These are phyloP conservation scores for Hycleus phaleratus DNA, from an alignment of 1,140 invertebrate species.

Conservation along the genomic window DNA sequence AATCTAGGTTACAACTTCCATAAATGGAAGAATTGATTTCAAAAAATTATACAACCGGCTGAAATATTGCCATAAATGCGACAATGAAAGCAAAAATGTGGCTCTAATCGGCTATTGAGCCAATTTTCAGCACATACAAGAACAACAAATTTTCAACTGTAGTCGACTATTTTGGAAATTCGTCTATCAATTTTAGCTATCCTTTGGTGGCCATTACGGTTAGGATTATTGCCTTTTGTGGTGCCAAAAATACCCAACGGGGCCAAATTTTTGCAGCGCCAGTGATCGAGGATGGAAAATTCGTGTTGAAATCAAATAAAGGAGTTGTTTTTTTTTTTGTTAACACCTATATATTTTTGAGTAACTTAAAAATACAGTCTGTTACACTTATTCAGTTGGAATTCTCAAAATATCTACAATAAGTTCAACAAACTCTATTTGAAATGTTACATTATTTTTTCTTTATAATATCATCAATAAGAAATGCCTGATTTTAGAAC, in stretches of 20 bases:
- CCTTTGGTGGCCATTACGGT: neutral
- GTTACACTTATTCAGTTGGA: slow-evolving; percentile 12
- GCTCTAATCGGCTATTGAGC: too few species aligned
- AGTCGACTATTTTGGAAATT: neutral
- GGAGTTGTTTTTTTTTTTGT: neutral
- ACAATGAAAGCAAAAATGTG: too few species aligned
- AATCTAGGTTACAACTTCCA: too few species aligned
- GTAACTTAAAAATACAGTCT: slow-evolving; percentile 23
- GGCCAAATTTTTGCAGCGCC: too few species aligned
- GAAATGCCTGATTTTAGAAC: slow-evolving; percentile 15
- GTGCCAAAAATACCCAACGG: too few species aligned
- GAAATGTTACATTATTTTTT: slow-evolving; percentile 11
- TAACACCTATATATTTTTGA: slow-evolving; percentile 30
- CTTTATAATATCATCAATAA: neutral
- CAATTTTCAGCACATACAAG: neutral
- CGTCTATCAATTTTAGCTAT: too few species aligned
- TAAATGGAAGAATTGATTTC: too few species aligned
- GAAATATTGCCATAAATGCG: too few species aligned
- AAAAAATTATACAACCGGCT: too few species aligned
- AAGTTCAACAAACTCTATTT: slow-evolving; percentile 15
- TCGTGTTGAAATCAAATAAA: neutral
- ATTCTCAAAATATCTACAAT: neutral
- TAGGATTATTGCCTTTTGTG: too few species aligned
- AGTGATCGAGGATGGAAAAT: neutral
- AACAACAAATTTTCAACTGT: neutral